phyloP scores from a whole-genome alignment of 2,888 invertebrate genomes.

The Drosophila emarginata region DNA sequence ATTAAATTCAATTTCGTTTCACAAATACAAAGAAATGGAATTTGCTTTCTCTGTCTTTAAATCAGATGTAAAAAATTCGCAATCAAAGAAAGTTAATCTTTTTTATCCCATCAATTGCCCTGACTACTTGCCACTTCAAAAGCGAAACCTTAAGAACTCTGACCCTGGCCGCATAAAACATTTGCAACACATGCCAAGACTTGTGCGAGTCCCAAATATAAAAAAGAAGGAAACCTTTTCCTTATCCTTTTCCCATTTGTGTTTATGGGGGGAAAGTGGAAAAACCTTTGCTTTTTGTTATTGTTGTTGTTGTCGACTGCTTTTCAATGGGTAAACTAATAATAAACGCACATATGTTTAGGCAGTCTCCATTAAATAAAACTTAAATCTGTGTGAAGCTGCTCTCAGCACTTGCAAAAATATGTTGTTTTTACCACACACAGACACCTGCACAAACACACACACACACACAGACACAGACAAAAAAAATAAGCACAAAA shows the following conservation, averaged over 20 bases:
- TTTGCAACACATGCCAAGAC: slow-evolving; percentile 58
- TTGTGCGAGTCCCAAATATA: not conserved
- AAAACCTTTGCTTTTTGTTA: slow-evolving; percentile 22
- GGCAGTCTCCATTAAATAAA: slow-evolving; percentile 64
- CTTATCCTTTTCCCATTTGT: slow-evolving; percentile 3
- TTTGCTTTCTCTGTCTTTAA: not conserved
- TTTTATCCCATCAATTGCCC: not conserved
- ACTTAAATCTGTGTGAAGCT: slow-evolving; percentile 52
- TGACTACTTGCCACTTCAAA: not conserved
- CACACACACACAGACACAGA: slow-evolving; percentile 13
- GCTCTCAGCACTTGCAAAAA: slow-evolving; percentile 63
- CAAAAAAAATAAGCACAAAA: slow-evolving; percentile 34
- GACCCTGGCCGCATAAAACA: slow-evolving; percentile 32
- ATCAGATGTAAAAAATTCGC: slow-evolving; percentile 14
- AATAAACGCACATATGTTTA: slow-evolving; percentile 60
- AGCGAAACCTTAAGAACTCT: slow-evolving; percentile 29
- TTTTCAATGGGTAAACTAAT: slow-evolving; percentile 59
- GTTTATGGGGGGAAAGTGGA: not conserved
- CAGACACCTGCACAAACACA: slow-evolving; percentile 11
- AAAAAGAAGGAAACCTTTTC: not conserved
- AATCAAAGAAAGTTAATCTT: slow-evolving; percentile 8
- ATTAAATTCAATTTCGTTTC: no score
- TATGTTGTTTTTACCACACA: slow-evolving; percentile 41
- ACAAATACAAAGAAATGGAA: no score
- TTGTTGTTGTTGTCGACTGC: slow-evolving; percentile 39